Base-by-base conservation (phyloP, 2,797 vertebrate genomes). In the Carapus acus region DNA sequence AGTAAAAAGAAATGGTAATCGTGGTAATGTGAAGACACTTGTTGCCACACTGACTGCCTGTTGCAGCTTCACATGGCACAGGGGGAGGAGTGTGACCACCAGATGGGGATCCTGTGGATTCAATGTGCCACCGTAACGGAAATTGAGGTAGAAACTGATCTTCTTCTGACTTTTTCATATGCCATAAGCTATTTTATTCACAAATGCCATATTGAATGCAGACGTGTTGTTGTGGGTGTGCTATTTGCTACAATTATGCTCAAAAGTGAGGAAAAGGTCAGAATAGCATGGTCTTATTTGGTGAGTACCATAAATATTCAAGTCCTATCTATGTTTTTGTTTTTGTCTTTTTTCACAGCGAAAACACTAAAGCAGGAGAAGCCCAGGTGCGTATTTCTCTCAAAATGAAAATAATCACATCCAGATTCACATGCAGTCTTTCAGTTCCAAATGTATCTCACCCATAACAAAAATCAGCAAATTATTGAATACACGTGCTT, bases 11-110 rank as follows among this genome's bases (percentile, higher is more conserved):
- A 76, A 81, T 88, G 86, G 84, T 78, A 83, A 86, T 84, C 77
- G 44, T 81, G 80, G 83, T 79, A 85, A 88, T 87, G 84, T 78
- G 76, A 56, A 82, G 78, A 83, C 89, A 90, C 89, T 90, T 90
- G 89, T 90, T 88, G 87, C 85, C 61, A 80, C 81, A 83, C 78
- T 66, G 72, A 41, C 74, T 53, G 83, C 84, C 85, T 89, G 86
- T 87, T 85, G 83, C 83, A 42, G 74, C 76, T 62, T 75, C 75
- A 67, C 73, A 78, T 73, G 74, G 73, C 46, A 69, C 62, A 49
- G 59, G 58, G 8, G 29, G 67, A 69, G 69, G 31, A 7, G 68
- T 67, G 66, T 36, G 63, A 60, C 52, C 46, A 70, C 63, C 81
- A 81, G 83, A 83, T 77, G 79, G 79, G 80, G 73, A 79, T 56